Evolutionary conservation across 2,888 invertebrate species (phyloP).

Genomic region (Himalopsyche japonica): DNA sequence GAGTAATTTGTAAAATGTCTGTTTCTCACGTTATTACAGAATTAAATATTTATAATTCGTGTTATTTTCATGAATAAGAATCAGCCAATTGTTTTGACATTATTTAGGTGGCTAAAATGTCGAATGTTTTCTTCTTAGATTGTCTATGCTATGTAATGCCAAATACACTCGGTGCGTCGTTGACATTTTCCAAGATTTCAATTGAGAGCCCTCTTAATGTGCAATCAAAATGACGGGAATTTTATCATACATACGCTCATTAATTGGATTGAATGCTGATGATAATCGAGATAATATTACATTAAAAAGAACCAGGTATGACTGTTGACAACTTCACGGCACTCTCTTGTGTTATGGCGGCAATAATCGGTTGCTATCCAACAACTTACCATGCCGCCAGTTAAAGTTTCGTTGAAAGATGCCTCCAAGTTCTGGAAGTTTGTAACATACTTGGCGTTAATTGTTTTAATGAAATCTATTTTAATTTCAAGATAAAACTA

Average conservation of each 20-base stretch:
- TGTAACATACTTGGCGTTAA: not conserved
- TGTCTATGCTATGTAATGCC: not conserved
- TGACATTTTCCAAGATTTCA: slow-evolving; percentile 21
- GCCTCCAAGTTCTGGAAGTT: slow-evolving; percentile 56
- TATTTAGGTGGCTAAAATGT: too few species aligned
- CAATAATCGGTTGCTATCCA: slow-evolving; percentile 46
- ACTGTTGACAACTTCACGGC: slow-evolving; percentile 55
- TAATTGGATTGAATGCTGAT: slow-evolving; percentile 52
- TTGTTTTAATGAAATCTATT: slow-evolving; percentile 18
- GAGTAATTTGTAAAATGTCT: too few species aligned
- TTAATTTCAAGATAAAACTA: not conserved
- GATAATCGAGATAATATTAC: slow-evolving; percentile 47
- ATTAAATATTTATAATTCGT: too few species aligned
- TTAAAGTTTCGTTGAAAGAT: slow-evolving; percentile 50
- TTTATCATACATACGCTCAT: slow-evolving; percentile 53
- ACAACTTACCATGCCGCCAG: slow-evolving; percentile 45
- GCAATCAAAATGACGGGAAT: slow-evolving; percentile 53
- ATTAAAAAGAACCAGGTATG: slow-evolving; percentile 60
- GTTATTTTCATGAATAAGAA: too few species aligned
- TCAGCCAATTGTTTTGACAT: too few species aligned
- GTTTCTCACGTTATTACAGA: too few species aligned
- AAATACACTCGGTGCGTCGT: slow-evolving; percentile 5
- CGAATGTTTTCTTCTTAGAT: not conserved
- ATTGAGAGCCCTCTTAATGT: slow-evolving; percentile 41
- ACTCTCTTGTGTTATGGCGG: slow-evolving; percentile 53